phyloP scores from a whole-genome alignment of 2,113 vertebrate genomes.

The Calyptommatus sinebrachiatus region DNA sequence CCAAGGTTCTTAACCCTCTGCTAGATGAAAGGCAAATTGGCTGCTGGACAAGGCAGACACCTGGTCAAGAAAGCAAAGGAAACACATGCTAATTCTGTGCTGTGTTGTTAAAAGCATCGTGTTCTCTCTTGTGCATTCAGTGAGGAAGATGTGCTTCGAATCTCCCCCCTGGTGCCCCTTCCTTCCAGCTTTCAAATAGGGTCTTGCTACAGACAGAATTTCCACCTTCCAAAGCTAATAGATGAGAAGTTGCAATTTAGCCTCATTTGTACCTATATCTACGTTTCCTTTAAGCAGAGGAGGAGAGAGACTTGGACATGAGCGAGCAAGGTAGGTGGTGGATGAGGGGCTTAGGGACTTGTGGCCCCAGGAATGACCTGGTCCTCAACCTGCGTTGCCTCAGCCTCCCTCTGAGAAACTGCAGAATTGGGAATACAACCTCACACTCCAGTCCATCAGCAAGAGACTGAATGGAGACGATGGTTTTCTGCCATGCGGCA shows the following conservation, averaged over 20 bases:
- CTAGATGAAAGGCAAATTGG: neutral
- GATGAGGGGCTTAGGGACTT: neutral
- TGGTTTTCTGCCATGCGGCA: no score
- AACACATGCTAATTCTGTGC: neutral
- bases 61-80: neutral
- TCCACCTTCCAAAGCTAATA: neutral
- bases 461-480: no score
- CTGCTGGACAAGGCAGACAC: neutral
- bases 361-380: no score
- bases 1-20: neutral
- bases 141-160: neutral
- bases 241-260: neutral
- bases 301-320: neutral
- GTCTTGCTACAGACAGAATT: neutral
- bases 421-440: no score
- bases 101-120: neutral
- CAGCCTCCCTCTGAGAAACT: no score
- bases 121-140: neutral
- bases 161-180: neutral
- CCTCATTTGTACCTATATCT: neutral
- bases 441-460: no score
- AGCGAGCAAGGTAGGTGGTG: neutral
- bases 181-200: neutral
- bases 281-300: neutral
- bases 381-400: no score